Evolutionary conservation across 1,140 invertebrate genomes (phyloP), one percentile per base, ranked within the genome.

Genomic region (Drosophila subobscura): DNA sequence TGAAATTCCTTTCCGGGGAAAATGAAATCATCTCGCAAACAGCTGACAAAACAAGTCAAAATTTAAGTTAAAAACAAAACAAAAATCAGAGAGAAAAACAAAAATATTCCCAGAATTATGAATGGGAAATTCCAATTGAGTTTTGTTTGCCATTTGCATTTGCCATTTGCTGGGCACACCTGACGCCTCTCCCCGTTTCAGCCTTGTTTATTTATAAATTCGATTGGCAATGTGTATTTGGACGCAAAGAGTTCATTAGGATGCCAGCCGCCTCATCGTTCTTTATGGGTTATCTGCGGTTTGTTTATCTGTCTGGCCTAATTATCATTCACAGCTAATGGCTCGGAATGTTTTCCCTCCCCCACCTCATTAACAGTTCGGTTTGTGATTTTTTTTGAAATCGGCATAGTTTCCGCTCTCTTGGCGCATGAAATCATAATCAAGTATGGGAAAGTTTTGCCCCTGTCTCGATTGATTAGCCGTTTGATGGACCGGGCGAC

Each of bases 301-400:
- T 76, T 76, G 50, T 76, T 70, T 76, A 76, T 49, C 23, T 75
- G 53, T 47, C 65, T 27, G 23, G 44, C 71, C 75, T 75, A 54
- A 79, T 79, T 76, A 77, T 63, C 70, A 70, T 86, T 77, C 76
- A 86, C 81, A 74, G 61, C 74, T 77, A 67, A 85, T 85, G 63
- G 57, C 29, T 51, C 53, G 53, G 55, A 85, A 86, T 86, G 57
- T 79, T 80, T 60, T 40, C 12, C 46, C 46, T 20, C 14, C 42
- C 47, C 42, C 51, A 45, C 16, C 56, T 23, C 45, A 56, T 51
- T 65, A 63, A 75, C 51, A 56, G 63, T 51, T 68, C 54, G 55
- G 42, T 57, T 77, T 86, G 73, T 64, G 67, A 55, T 37, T 77
- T 86, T 85, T 63, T 74, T 77, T 71, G 77, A 77, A 77, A 77